A percentile compares a stretch with the other conserved stretches of the same genome.
These are phyloP conservation scores for Cheumatopsyche charites DNA, from an alignment of 1,140 invertebrate species.

Conservation along the genomic window DNA sequence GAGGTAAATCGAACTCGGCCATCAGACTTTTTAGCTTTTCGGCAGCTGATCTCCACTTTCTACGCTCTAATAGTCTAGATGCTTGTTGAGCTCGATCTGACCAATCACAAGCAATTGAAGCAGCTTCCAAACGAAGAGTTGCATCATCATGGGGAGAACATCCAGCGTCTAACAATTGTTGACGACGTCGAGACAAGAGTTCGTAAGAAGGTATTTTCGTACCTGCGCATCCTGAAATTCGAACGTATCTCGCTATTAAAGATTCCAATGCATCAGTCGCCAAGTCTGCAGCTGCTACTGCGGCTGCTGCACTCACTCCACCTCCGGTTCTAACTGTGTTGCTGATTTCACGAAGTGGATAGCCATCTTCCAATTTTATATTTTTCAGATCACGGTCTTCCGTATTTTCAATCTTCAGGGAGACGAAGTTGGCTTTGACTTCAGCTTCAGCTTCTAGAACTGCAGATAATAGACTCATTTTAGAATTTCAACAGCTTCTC, in stretches of 20 bases:
- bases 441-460: conserved; percentile 38
- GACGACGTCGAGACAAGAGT: neutral
- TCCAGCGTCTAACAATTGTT: neutral
- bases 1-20: no score
- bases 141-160: neutral
- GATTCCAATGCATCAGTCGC: neutral
- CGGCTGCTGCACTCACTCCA: neutral
- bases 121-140: neutral
- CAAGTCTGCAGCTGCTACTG: neutral
- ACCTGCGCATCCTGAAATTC: neutral
- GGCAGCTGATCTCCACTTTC: neutral
- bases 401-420: no score
- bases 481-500: neutral
- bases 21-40: no score
- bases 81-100: neutral
- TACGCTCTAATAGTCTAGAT: neutral
- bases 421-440: neutral
- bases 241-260: neutral
- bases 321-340: neutral
- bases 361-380: neutral
- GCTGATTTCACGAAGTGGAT: neutral
- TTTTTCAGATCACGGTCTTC: no score
- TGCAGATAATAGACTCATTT: conserved; percentile 44
- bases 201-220: neutral
- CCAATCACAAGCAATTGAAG: neutral